Base-by-base conservation (phyloP, 1,140 invertebrate genomes). In the Bombus balteatus region DNA sequence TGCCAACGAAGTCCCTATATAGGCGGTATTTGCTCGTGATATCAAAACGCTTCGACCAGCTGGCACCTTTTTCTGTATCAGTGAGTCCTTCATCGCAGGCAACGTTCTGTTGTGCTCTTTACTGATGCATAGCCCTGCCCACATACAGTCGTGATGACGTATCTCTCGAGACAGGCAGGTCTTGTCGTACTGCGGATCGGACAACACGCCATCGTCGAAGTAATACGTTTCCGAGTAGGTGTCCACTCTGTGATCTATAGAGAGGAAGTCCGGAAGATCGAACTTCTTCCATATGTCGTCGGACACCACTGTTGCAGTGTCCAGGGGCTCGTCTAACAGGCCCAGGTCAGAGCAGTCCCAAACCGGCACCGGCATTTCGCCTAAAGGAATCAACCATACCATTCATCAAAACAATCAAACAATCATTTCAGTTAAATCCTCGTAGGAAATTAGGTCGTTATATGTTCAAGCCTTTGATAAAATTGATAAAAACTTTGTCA, bases 91-190 rank as follows among this genome's bases (percentile, higher is more conserved):
- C 62, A 91, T 93, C 13, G 92, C 89, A 4, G 93, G 92, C 74
- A 92, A 84, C 22, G 90, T 93, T 70, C 91, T 91, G 80, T 93
- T 93, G 89, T 96, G 95, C 74, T 96, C 95, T 78, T 95, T 95
- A 81, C 94, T 95, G 83, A 94, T 95, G 90, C 96, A 96, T 28
- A 96, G 93, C 0, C 96, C 96, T 0, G 96, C 96, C 97, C 96
- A 97, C 97, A 97, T 97, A 92, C 96, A 97, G 90, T 97, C 97
- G 94, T 97, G 96, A 87, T 96, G 96, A 32, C 95, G 89, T 12
- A 96, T 94, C 91, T 95, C 93, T 1, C 90, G 88, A 3, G 88
- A 93, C 9, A 81, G 86, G 37, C 90, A 92, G 34, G 88, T 86
- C 59, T 90, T 89, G 75, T 86, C 87, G 68, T 89, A 90, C 6